A percentile compares a stretch with the other conserved stretches of the same genome.
phyloP scores from a whole-genome alignment of 1,140 invertebrate genomes.

The Stenopsyche tienmushanensis region DNA sequence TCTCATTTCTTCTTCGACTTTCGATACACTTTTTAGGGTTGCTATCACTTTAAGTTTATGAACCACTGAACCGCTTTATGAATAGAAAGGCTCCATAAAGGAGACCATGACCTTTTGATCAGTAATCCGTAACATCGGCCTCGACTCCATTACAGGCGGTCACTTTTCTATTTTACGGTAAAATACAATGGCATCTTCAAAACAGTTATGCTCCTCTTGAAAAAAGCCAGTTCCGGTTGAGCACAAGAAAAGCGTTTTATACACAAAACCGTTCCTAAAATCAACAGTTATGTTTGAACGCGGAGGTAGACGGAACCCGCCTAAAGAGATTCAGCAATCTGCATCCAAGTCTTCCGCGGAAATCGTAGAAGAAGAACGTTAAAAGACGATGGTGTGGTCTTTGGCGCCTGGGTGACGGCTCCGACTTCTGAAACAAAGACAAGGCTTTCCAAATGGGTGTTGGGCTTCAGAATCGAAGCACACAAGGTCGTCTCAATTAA shows the following conservation, averaged over 20 bases:
- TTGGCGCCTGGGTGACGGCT: too few relatives aligned
- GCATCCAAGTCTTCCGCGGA: too few relatives aligned
- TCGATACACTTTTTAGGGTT: not conserved
- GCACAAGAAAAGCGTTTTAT: slow-evolving; percentile 17
- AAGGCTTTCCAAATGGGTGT: too few relatives aligned
- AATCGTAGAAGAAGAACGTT: too few relatives aligned
- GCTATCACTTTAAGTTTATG: not conserved
- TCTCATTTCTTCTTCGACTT: not conserved
- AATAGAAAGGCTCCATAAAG: not conserved
- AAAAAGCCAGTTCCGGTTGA: slow-evolving; percentile 24
- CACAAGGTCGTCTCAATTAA: too few relatives aligned
- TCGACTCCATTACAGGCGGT: slow-evolving; percentile 21
- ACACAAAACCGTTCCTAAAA: slow-evolving; percentile 22
- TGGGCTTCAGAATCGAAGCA: too few relatives aligned
- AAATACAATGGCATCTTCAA: slow-evolving; percentile 26
- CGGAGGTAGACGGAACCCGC: not conserved
- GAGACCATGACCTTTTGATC: slow-evolving; percentile 23
- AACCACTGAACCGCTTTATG: too few relatives aligned
- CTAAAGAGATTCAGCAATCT: not conserved
- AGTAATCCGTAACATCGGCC: slow-evolving; percentile 24
- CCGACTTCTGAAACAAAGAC: too few relatives aligned
- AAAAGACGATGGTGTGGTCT: too few relatives aligned
- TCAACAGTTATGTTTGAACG: slow-evolving; percentile 16
- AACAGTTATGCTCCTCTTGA: slow-evolving; percentile 22
- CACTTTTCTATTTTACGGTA: slow-evolving; percentile 27